A percentile compares a stretch with the other conserved stretches of the same genome.
phyloP scores from a whole-genome alignment of 64 coral and sea anemone species.

The Cladopsammia gracilis region DNA sequence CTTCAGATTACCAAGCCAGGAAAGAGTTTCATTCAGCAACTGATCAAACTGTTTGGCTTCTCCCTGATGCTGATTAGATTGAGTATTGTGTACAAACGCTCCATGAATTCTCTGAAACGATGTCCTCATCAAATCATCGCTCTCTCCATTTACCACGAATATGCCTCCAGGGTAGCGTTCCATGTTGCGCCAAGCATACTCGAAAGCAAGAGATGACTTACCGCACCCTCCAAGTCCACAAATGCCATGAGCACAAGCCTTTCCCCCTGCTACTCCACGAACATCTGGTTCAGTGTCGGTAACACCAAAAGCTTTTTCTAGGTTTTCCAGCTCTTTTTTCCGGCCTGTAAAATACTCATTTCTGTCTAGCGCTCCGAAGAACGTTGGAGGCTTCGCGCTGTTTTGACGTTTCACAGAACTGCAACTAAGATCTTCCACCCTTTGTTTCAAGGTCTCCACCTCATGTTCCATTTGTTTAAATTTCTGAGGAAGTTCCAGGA shows the following conservation, averaged over 20 bases:
- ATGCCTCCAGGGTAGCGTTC: constrained; percentile 24
- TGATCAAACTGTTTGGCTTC: not conserved
- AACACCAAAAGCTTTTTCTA: not conserved
- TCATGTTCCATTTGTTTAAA: not conserved
- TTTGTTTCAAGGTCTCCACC: constrained; percentile 7
- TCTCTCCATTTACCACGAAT: constrained; percentile 57
- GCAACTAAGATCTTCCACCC: not conserved
- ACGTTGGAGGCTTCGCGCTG: not conserved
- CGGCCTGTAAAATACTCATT: constrained; percentile 47
- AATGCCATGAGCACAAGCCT: constrained; percentile 7
- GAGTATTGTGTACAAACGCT: not conserved
- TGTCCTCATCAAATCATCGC: not conserved
- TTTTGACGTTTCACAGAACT: not conserved
- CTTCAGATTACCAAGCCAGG: not conserved
- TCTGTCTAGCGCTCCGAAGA: constrained; percentile 48
- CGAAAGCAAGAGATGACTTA: constrained; percentile 52
- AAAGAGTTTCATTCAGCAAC: constrained; percentile 15
- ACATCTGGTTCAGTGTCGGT: not conserved
- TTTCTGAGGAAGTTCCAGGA: not conserved
- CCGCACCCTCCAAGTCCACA: constrained; percentile 61
- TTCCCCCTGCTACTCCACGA: not conserved
- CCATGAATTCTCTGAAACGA: not conserved
- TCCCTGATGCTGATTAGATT: not conserved
- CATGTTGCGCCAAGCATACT: constrained; percentile 32
- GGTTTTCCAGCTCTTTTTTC: not conserved